phyloP scores from a whole-genome alignment of 1,140 invertebrate genomes.

The Polypedilum vanderplanki region DNA sequence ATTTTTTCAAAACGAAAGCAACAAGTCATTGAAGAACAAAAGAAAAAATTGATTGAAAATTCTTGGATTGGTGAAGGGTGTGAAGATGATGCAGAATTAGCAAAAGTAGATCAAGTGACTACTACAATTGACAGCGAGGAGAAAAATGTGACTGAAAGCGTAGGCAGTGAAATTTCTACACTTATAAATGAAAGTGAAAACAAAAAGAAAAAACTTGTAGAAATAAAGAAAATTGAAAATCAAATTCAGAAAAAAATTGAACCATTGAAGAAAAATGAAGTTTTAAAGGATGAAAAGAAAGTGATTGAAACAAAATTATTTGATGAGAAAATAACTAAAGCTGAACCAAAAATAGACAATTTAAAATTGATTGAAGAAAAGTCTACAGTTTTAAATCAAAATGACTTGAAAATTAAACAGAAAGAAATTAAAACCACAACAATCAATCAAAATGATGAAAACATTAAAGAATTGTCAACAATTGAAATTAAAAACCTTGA shows the following conservation, averaged over 20 bases:
- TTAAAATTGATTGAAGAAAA: no score
- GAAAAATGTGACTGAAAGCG: neutral
- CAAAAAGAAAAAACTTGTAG: neutral
- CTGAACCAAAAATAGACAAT: no score
- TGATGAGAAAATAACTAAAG: no score
- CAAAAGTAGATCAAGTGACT: neutral
- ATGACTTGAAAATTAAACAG: no score
- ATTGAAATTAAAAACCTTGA: slow-evolving; percentile 16
- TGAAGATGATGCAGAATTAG: neutral
- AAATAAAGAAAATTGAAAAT: neutral
- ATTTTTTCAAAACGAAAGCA: slow-evolving; percentile 42
- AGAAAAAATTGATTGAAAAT: slow-evolving; percentile 30
- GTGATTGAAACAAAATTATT: no score
- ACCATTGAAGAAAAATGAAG: no score
- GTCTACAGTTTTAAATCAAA: no score
- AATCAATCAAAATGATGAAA: no score
- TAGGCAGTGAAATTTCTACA: slow-evolving; percentile 20
- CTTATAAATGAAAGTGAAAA: slow-evolving; percentile 13
- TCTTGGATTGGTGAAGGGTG: neutral
- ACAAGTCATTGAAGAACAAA: slow-evolving; percentile 33
- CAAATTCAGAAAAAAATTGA: no score
- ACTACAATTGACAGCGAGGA: neutral
- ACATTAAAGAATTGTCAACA: no score
- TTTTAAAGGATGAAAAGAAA: no score
- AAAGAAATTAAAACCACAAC: no score